Base-by-base conservation (phyloP, 2,113 vertebrate species). In the Phainopepla nitens region DNA sequence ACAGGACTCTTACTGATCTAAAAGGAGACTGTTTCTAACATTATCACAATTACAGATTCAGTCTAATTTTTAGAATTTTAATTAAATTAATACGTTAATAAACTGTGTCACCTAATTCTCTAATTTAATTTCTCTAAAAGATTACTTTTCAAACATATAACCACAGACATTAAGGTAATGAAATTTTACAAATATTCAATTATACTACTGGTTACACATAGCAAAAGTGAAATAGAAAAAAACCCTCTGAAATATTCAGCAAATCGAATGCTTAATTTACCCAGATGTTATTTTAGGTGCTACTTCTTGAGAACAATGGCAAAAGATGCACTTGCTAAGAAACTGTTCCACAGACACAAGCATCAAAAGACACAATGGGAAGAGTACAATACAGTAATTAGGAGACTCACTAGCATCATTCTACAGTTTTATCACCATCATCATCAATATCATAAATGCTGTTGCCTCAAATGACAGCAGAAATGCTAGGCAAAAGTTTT, bases 281-380 rank as follows among this genome's bases (percentile, higher is more conserved):
- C 83, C 73, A 53, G 64, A 9, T 75, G 61, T 91, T 54, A 72
- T 71, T 92, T 96, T 73, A 92, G 64, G 18, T 70, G 13, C 47
- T 87, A 90, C 39, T 94, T 93, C 33, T 95, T 92, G 66, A 96
- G 87, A 91, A 91, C 58, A 91, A 84, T 78, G 53, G 53, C 83
- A 97, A 82, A 96, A 71, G 42, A 90, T 62, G 56, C 49, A 82
- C 87, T 83, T 94, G 71, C 73, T 76, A 68, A 80, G 69, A 65
- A 89, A 81, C 51, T 77, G 29, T 68, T 77, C 29, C 62, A 45
- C 39, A 58, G 66, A 85, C 39, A 61, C 13, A 36, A 57, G 51
- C 41, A 50, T 5, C 2, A 45, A 80, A 69, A 56, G 27, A 45
- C 33, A 49, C 49, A 64, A 72, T 3, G 15, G 11, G 66, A 90